Percentiles rank a stretch among this genome's conserved stretches.
phyloP scores from a whole-genome alignment of 2,888 invertebrate species.

The Cosmopolites sordidus region DNA sequence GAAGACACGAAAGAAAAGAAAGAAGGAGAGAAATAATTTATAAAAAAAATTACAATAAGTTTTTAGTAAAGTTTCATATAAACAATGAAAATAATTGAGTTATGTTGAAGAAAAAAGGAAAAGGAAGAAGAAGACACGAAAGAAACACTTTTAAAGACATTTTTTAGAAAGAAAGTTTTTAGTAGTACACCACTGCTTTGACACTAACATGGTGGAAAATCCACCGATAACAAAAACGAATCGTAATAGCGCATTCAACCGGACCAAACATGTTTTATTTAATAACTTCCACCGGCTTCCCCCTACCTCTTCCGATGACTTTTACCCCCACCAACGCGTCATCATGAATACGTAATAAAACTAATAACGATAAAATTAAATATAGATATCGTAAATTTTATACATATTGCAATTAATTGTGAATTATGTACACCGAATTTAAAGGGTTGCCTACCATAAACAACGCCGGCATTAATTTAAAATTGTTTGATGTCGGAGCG shows the following conservation, averaged over 20 bases:
- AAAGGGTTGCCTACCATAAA: too few relatives aligned
- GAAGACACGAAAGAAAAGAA: too few relatives aligned
- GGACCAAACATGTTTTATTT: not conserved
- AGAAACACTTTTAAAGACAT: too few relatives aligned
- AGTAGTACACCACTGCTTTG: not conserved
- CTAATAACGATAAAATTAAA: constrained; percentile 28
- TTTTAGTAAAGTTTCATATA: too few relatives aligned
- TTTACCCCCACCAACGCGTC: not conserved
- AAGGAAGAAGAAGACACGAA: too few relatives aligned
- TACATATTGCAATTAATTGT: constrained; percentile 19
- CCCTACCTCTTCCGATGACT: not conserved
- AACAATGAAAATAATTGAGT: too few relatives aligned
- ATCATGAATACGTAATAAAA: constrained; percentile 25
- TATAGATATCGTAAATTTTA: constrained; percentile 23
- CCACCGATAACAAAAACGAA: not conserved
- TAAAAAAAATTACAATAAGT: too few relatives aligned
- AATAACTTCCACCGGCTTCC: not conserved
- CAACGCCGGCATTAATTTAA: too few relatives aligned
- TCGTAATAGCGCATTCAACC: not conserved
- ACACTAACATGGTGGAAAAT: not conserved
- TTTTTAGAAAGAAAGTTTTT: too few relatives aligned
- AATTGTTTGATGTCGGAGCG: too few relatives aligned
- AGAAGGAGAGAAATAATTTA: too few relatives aligned
- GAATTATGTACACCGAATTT: constrained; percentile 12
- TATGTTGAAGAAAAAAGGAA: too few relatives aligned